These are phyloP conservation scores for Paedocypris micromegethes DNA, from an alignment of 2,797 vertebrate genomes.

Conservation along the genomic window DNA sequence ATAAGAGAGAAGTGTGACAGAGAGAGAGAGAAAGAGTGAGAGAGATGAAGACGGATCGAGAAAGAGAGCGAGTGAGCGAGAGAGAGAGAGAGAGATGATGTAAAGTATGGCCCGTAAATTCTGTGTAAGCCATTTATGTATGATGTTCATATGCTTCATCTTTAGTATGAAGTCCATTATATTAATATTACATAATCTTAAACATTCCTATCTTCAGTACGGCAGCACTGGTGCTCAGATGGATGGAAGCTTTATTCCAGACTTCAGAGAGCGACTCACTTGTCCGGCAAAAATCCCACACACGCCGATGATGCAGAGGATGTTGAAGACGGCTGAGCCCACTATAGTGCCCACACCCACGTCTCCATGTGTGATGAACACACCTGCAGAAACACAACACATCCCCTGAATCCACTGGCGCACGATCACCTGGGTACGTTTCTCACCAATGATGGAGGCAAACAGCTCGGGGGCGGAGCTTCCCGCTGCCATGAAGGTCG, in stretches of 20 bases:
- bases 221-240: not conserved
- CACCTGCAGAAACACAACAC: slow-evolving; percentile 61
- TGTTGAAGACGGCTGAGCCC: slow-evolving; percentile 83
- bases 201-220: not conserved
- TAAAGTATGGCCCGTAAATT: too few species aligned
- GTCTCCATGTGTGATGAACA: slow-evolving; percentile 83
- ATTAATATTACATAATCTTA: too few species aligned
- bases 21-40: too few species aligned
- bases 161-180: too few species aligned
- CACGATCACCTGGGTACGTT: slow-evolving; percentile 6
- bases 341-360: slow-evolving; percentile 84
- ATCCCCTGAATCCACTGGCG: not conserved
- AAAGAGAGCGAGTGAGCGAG: too few species aligned
- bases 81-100: too few species aligned
- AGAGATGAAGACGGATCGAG: too few species aligned
- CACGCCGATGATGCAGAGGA: slow-evolving; percentile 84
- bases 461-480: slow-evolving; percentile 86
- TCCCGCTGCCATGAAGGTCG: slow-evolving; percentile 87
- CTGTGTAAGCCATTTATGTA: too few species aligned
- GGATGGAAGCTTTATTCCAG: not conserved
- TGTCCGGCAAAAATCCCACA: slow-evolving; percentile 82
- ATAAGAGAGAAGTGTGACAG: too few species aligned
- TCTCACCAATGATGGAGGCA: slow-evolving; percentile 80
- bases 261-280: slow-evolving; percentile 56
- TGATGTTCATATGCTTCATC: too few species aligned